Base-by-base conservation (phyloP, 1,140 invertebrate genomes). In the Portunus trituberculatus region DNA sequence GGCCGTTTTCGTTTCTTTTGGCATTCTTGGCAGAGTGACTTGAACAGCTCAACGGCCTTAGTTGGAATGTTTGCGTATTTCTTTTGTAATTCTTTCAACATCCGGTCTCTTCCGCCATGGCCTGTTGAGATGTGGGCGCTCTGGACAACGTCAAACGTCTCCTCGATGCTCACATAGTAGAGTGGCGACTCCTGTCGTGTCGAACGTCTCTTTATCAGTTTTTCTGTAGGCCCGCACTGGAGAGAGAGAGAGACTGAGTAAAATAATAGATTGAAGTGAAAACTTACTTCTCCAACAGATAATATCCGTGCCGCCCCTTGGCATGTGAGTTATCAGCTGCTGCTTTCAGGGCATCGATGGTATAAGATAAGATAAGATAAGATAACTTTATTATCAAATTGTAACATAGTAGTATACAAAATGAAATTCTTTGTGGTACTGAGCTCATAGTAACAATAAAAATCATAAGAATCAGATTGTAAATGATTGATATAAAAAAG, bases 121-220 rank as follows among this genome's bases (percentile, higher is more conserved):
- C 94, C 94, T n/a, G 94, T 93, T 95, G 88, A 52, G 28, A 59
- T 91, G 46, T 94, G 94, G 45, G 88, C 94, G 25, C 48, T 91
- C 46, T 95, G 91, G 91, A 93, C 12, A 32, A 95, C 67, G 52
- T 95, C 89, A 93, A 92, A 93, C 12, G 89, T 48, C 12, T 90
- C 88, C 28, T 90, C 88, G 20, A 14, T 90, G 31, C 46, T 67
- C 46, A 67, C 90, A 4, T 48, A 89, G 32, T 93, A 89, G 31
- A 91, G 25, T 94, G 45, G 84, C 31, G 0, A 76, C 29, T 84
- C 39, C 10, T 4, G 46, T 59, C 31, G 12, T 12, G n/a, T 25
- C 29, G 29, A 83, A 0, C 52, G n/a, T 4, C 46, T 93, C 39
- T 92, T 92, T n/a, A 88, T 92, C 46, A 92, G 82, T 29, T 92